These are phyloP conservation scores for Malurus elegans DNA, from an alignment of 2,113 vertebrate species.

Conservation along the genomic window DNA sequence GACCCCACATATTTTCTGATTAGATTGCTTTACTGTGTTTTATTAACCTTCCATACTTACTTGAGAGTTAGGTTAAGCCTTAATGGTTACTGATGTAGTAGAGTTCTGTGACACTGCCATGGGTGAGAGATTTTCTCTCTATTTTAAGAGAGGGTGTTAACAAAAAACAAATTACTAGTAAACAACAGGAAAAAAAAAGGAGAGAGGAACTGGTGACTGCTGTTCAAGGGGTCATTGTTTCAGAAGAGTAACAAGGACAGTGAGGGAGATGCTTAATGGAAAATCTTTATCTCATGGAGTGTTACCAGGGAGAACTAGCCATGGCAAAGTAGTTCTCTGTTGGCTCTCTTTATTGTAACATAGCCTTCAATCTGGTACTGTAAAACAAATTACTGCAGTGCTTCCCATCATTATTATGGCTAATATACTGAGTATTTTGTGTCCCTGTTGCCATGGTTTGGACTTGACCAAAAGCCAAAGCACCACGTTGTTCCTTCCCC, in stretches of 20 bases:
- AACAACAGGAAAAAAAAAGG: neutral
- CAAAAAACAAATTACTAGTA: neutral
- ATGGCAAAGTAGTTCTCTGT: neutral
- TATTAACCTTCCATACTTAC: neutral
- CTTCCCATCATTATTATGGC: neutral
- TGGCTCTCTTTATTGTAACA: neutral
- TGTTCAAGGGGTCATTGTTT: neutral
- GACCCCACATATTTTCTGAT: neutral
- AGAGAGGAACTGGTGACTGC: neutral
- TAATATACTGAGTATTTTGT: neutral
- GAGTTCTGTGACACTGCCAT: neutral
- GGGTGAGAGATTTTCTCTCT: neutral
- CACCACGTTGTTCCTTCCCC: no score
- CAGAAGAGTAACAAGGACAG: neutral
- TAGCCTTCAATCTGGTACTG: neutral
- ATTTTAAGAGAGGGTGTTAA: neutral
- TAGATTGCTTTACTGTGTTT: neutral
- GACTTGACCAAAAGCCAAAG: no score
- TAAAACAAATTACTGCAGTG: neutral
- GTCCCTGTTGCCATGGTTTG: neutral
- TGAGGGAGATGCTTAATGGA: neutral
- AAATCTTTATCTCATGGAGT: neutral
- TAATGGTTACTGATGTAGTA: neutral
- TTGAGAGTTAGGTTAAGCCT: neutral
- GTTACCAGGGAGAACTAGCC: neutral